These are phyloP conservation scores for Ciconia stormi DNA, from an alignment of 2,113 vertebrate genomes.

Conservation along the genomic window DNA sequence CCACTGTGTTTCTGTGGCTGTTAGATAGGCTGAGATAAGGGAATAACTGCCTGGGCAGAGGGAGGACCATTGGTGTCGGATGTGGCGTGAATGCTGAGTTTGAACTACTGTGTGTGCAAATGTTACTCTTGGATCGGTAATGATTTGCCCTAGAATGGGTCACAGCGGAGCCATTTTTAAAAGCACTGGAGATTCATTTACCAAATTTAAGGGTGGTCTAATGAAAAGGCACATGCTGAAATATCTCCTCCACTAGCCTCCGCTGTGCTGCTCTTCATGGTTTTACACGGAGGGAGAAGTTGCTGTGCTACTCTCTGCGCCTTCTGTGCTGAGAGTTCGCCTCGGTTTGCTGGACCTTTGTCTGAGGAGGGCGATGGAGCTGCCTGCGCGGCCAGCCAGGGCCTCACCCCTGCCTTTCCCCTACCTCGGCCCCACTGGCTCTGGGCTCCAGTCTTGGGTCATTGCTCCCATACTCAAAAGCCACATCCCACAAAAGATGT, in stretches of 20 bases:
- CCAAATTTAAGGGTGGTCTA: not conserved
- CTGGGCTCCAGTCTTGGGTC: accelerated
- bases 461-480: not conserved
- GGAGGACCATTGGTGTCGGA: accelerated
- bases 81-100: not conserved
- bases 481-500: not conserved
- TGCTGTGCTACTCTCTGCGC: not conserved
- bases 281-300: not conserved
- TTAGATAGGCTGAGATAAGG: not conserved
- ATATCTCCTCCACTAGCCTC: not conserved
- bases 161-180: not conserved
- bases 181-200: not conserved
- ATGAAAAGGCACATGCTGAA: not conserved
- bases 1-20: not conserved
- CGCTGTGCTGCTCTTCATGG: not conserved
- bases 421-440: not conserved
- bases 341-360: not conserved
- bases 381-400: not conserved
- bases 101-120: not conserved
- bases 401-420: not conserved
- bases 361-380: not conserved
- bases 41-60: not conserved
- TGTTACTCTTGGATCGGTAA: not conserved
- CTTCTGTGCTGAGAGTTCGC: not conserved
- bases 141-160: not conserved